Evolutionary conservation across 2,113 vertebrate species (phyloP).

Genomic region (Tetrax tetrax): DNA sequence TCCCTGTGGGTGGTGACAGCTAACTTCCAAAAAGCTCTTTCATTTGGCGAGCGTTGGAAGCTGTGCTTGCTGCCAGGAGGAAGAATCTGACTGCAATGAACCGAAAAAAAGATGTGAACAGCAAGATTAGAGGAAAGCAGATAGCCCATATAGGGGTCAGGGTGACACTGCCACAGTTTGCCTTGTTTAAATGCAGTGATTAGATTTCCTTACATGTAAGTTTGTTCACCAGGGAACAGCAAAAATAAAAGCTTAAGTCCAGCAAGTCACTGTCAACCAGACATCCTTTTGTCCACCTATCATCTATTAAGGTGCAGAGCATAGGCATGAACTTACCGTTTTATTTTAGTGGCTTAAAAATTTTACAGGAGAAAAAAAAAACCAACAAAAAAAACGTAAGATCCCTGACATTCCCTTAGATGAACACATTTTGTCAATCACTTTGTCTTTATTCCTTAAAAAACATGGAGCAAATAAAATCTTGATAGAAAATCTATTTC

Average conservation of each 20-base stretch:
- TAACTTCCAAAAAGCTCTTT: neutral
- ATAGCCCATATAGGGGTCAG: rapidly evolving
- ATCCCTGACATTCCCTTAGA: neutral
- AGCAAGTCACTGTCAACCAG: neutral
- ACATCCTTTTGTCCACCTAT: neutral
- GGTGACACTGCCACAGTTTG: neutral
- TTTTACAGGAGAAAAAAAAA: neutral
- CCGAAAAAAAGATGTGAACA: neutral
- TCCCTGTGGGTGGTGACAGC: neutral
- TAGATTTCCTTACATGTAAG: neutral
- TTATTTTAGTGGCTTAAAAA: neutral
- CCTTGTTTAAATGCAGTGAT: neutral
- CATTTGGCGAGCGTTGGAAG: neutral
- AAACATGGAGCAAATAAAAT: neutral
- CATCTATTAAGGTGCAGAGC: neutral
- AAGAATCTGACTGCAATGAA: neutral
- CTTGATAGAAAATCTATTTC: neutral
- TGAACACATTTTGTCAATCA: neutral
- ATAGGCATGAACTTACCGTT: neutral
- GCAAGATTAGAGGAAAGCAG: neutral
- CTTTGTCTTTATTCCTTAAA: neutral
- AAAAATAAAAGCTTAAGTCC: neutral
- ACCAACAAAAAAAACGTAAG: too few species aligned
- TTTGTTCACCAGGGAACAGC: neutral
- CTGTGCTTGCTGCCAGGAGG: neutral